phyloP scores from a whole-genome alignment of 2,888 invertebrate genomes.

The Liposcelis brunnea region DNA sequence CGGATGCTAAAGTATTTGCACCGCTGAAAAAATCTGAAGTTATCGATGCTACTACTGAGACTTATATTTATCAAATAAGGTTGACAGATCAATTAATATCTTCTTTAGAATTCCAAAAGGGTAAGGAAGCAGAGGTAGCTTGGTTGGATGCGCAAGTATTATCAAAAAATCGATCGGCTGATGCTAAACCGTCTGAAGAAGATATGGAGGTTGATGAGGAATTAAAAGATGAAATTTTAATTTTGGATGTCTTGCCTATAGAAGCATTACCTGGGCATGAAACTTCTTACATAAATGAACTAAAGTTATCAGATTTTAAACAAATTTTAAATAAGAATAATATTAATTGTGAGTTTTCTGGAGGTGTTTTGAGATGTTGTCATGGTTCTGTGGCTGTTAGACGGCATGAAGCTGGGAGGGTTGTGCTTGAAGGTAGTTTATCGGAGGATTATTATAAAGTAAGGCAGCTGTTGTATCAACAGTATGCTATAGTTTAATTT shows the following conservation, averaged over 20 bases:
- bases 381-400: conserved; percentile 78
- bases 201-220: conserved; percentile 27
- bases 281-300: conserved; percentile 80
- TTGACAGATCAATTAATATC: conserved; percentile 83
- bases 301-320: conserved; percentile 83
- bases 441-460: conserved; percentile 93
- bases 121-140: conserved; percentile 82
- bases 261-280: conserved; percentile 47
- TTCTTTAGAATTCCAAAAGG: conserved; percentile 65
- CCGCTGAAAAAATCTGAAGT: conserved; percentile 59
- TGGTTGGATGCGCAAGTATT: conserved; percentile 78
- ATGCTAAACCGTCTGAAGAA: conserved; percentile 28
- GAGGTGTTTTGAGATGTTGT: conserved; percentile 86
- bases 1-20: conserved; percentile 61
- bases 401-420: conserved; percentile 76
- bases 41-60: conserved; percentile 93
- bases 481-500: conserved; percentile 81
- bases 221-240: conserved; percentile 39
- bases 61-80: conserved; percentile 92
- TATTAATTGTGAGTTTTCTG: conserved; percentile 71
- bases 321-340: conserved; percentile 56
- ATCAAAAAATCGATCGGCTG: conserved; percentile 30
- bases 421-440: conserved; percentile 83
- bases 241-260: conserved; percentile 44
- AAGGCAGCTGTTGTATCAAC: conserved; percentile 79